Evolutionary conservation across 2,797 vertebrate genomes (phyloP).

Genomic region (Podarcis lilfordi): DNA sequence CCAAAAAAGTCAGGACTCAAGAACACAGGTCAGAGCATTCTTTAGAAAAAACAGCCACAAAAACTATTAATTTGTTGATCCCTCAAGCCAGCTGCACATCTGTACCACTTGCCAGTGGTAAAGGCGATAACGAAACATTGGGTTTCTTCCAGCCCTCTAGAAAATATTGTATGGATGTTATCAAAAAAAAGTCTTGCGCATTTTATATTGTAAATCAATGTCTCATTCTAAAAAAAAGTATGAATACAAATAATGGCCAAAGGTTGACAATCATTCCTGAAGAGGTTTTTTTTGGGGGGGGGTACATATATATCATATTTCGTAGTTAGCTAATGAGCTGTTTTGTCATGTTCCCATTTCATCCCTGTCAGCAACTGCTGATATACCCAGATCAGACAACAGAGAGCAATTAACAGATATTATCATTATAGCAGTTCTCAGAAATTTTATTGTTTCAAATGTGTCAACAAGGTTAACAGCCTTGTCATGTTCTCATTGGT

Average conservation of each 20-base stretch:
- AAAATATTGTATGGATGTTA: slow-evolving; percentile 6
- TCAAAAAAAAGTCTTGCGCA: slow-evolving; percentile 1
- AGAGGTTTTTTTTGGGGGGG: background rate
- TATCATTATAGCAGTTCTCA: slow-evolving; percentile 8
- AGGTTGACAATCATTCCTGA: slow-evolving; percentile 18
- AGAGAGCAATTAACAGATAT: slow-evolving; percentile 37
- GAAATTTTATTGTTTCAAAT: slow-evolving; percentile 16
- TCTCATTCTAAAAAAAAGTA: background rate
- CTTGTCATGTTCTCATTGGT: slow-evolving; percentile 5
- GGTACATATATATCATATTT: background rate
- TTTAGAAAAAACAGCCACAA: slow-evolving; percentile 13
- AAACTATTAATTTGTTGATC: slow-evolving; percentile 28
- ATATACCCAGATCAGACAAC: slow-evolving; percentile 11
- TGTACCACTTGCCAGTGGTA: background rate
- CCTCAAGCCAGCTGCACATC: background rate
- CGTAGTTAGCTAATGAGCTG: slow-evolving; percentile 3
- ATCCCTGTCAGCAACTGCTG: background rate
- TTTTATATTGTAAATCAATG: background rate
- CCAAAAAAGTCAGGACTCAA: slow-evolving; percentile 27
- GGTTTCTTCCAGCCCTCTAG: background rate
- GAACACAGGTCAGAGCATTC: background rate
- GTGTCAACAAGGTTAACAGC: slow-evolving; percentile 27
- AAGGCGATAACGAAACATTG: background rate
- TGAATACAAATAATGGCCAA: slow-evolving; percentile 9
- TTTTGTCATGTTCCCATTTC: slow-evolving; percentile 17